These are phyloP conservation scores for Caenorhabditis uteleia DNA, from an alignment of 2,888 invertebrate species.

Conservation along the genomic window DNA sequence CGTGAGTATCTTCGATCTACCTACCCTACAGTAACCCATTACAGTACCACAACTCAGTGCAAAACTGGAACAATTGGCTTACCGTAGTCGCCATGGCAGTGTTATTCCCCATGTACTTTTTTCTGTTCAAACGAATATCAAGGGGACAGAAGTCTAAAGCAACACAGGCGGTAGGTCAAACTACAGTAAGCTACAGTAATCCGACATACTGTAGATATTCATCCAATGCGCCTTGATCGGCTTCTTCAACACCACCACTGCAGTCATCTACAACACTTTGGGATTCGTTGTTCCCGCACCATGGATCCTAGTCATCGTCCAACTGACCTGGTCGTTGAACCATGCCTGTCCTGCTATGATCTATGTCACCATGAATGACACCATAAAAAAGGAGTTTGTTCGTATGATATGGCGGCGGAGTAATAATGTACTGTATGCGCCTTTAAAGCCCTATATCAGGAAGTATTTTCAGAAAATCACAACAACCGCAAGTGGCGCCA, in stretches of 20 bases:
- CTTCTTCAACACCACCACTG: conserved; percentile 24
- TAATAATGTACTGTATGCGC: too few relatives aligned
- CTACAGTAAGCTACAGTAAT: too few relatives aligned
- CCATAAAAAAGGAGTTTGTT: conserved; percentile 7
- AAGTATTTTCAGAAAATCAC: too few relatives aligned
- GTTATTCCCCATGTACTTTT: too few relatives aligned
- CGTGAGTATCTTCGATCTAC: too few relatives aligned
- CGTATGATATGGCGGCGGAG: too few relatives aligned
- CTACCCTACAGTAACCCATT: too few relatives aligned
- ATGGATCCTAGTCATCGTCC: conserved; percentile 15
- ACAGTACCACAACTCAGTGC: too few relatives aligned
- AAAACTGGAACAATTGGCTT: too few relatives aligned
- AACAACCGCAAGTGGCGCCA: too few relatives aligned
- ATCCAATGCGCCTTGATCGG: conserved; percentile 22
- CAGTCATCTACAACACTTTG: conserved; percentile 19
- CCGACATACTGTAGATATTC: conserved; percentile 20
- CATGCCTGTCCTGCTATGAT: conserved; percentile 29
- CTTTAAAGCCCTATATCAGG: too few relatives aligned
- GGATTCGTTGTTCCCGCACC: conserved; percentile 9
- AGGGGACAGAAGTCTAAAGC: conserved; percentile 23
- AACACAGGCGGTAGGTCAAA: conserved; percentile 13
- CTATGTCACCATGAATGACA: conserved; percentile 24
- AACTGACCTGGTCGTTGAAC: conserved; percentile 17
- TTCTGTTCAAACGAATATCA: conserved; percentile 18
- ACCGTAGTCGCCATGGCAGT: too few relatives aligned